Base-by-base conservation (phyloP, 1,140 invertebrate species). In the Drosophila athabasca region DNA sequence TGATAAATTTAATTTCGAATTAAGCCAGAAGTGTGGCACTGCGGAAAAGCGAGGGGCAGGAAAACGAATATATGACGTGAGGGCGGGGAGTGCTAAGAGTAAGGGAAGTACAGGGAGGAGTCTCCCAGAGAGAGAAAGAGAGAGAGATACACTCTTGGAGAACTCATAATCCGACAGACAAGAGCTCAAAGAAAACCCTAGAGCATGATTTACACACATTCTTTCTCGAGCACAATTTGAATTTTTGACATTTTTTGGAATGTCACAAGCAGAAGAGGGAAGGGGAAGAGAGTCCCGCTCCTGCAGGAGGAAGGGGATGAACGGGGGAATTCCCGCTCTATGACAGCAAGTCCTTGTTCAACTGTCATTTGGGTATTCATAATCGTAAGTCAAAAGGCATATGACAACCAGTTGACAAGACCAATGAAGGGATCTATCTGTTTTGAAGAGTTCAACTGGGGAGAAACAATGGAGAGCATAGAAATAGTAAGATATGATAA, bases 1-100 rank as follows among this genome's bases (percentile, higher is more conserved):
- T 82, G 82, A 87, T 87, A 82, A 88, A 87, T 87, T 87, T 87
- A 82, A 87, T 88, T 82, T 87, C 79, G 79, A 87, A 87, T 87
- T 88, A 82, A 82, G 73, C 75, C 64, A 50, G 48, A 35, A 48
- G 29, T 29, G 35, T 39, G 35, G 35, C 35, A 13, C 35, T 5
- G 11, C 1, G 35, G 3, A 39, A 2, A 39, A 39, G 11, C 0
- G 35, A 39, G 11, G 11, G 4, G 35, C 3, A 39, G 11, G 11
- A 39, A 13, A 1, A 3, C 35, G 35, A 13, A 39, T 11, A 5
- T 11, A 39, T 4, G 24, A 39, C 24, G 57, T 1, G 57, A 19
- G 29, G 9, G 22, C 22, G 35, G 60, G 17, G 24, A 31, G 43
- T 17, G 35, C 11, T 9, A 11, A 8, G 15, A 44, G 31, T 66